Evolutionary conservation across 2,113 vertebrate species (phyloP).

Genomic region (Lampris incognitus): DNA sequence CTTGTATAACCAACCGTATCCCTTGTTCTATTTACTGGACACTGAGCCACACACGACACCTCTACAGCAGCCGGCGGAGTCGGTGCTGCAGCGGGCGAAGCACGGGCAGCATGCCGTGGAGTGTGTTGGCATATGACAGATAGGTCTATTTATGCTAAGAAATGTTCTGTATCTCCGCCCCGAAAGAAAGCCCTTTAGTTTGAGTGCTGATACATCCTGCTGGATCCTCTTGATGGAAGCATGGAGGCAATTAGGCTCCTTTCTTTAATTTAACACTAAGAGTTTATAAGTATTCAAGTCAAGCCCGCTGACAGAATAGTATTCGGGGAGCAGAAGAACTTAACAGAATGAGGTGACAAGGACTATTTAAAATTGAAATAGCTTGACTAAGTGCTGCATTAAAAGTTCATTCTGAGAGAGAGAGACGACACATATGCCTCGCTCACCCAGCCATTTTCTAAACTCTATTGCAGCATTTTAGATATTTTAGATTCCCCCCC

Average conservation of each 20-base stretch:
- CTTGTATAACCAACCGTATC: neutral
- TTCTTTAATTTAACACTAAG: conserved; percentile 27
- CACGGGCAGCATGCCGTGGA: conserved; percentile 2
- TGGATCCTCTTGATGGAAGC: conserved; percentile 11
- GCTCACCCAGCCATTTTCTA: conserved; percentile 59
- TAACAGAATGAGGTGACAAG: conserved; percentile 51
- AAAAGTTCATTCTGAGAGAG: conserved; percentile 65
- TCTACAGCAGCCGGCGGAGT: conserved; percentile 7
- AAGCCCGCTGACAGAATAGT: conserved; percentile 27
- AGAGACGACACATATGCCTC: conserved; percentile 46
- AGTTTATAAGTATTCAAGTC: conserved; percentile 42
- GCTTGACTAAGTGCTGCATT: conserved; percentile 66
- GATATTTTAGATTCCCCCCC: conserved; percentile 10
- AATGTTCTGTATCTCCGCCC: conserved; percentile 2
- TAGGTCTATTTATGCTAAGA: conserved; percentile 14
- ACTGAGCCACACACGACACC: conserved; percentile 3
- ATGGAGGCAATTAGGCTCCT: conserved; percentile 8
- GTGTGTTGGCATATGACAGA: conserved; percentile 6
- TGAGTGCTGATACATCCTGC: conserved; percentile 9
- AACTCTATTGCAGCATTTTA: conserved; percentile 58
- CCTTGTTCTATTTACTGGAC: neutral
- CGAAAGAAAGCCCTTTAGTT: conserved; percentile 42
- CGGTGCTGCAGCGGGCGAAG: conserved; percentile 1
- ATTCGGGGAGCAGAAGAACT: conserved; percentile 38
- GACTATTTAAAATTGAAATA: conserved; percentile 66